phyloP scores from a whole-genome alignment of 2,113 vertebrate genomes.

The Brevimyrus niger region DNA sequence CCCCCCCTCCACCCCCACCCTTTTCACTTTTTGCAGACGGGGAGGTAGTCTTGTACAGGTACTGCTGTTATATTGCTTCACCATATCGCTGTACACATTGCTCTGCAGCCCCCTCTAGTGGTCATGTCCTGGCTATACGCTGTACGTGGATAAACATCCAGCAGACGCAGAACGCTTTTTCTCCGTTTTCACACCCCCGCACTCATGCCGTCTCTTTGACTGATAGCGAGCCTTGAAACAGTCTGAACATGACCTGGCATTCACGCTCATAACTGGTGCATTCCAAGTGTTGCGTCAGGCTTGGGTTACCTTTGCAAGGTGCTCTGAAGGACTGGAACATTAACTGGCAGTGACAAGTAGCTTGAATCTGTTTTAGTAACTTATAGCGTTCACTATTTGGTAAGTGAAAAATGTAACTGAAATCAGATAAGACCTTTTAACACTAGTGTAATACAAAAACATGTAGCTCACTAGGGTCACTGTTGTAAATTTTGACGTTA shows the following conservation, averaged over 20 bases:
- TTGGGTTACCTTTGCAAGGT: not conserved
- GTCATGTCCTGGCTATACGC: not conserved
- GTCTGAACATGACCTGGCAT: not conserved
- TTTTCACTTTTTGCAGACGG: not conserved
- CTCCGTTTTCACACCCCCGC: not conserved
- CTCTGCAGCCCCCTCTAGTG: not conserved
- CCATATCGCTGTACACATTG: not conserved
- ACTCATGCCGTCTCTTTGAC: not conserved
- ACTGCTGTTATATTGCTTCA: not conserved
- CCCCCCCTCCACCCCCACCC: not conserved
- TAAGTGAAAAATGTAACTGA: not conserved
- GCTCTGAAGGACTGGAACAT: not conserved
- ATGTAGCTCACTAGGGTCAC: not conserved
- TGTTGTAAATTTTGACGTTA: not conserved
- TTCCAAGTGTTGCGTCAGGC: not conserved
- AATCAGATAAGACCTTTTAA: not conserved
- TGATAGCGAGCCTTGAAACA: not conserved
- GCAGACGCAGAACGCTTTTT: not conserved
- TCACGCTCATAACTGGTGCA: not conserved
- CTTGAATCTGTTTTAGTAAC: not conserved
- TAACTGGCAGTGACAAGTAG: slow-evolving; percentile 1
- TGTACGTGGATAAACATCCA: not conserved
- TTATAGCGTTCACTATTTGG: not conserved
- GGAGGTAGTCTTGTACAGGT: not conserved
- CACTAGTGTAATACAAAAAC: not conserved